Evolutionary conservation across 2,113 vertebrate genomes (phyloP).

Genomic region (Vidua macroura): DNA sequence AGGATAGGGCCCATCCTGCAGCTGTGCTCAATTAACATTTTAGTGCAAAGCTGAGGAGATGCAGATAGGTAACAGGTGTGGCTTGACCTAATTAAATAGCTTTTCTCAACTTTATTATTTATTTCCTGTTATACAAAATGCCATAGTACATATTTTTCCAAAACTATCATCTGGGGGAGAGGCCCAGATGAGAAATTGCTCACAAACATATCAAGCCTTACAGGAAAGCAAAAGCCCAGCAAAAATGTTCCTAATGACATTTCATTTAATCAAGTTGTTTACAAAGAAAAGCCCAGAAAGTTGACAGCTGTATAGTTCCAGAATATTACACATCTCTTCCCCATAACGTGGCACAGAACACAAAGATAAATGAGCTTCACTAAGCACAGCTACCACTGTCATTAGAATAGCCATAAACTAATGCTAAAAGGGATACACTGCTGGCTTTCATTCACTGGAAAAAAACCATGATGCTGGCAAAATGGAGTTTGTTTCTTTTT

Average conservation of each 20-base stretch:
- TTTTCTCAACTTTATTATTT: conserved; percentile 37
- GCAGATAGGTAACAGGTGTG: conserved; percentile 46
- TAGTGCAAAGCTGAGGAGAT: conserved; percentile 29
- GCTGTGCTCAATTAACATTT: conserved; percentile 54
- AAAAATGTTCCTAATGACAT: neutral
- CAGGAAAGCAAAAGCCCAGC: neutral
- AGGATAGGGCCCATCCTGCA: conserved; percentile 21
- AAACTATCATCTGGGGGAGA: neutral
- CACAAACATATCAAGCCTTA: neutral
- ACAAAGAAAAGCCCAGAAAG: neutral
- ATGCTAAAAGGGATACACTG: neutral
- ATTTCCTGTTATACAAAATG: conserved; percentile 28
- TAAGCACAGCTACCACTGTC: neutral
- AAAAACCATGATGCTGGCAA: neutral
- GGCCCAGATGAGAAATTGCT: neutral
- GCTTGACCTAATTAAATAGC: conserved; percentile 28
- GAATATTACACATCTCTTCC: neutral
- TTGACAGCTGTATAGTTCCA: neutral
- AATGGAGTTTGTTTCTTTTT: neutral
- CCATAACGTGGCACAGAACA: neutral
- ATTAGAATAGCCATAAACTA: neutral
- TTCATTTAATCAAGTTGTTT: neutral
- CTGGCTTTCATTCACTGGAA: neutral
- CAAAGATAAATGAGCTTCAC: neutral
- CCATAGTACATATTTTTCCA: neutral